Evolutionary conservation across 1,140 invertebrate species (phyloP).

Genomic region (Colletes gigas): DNA sequence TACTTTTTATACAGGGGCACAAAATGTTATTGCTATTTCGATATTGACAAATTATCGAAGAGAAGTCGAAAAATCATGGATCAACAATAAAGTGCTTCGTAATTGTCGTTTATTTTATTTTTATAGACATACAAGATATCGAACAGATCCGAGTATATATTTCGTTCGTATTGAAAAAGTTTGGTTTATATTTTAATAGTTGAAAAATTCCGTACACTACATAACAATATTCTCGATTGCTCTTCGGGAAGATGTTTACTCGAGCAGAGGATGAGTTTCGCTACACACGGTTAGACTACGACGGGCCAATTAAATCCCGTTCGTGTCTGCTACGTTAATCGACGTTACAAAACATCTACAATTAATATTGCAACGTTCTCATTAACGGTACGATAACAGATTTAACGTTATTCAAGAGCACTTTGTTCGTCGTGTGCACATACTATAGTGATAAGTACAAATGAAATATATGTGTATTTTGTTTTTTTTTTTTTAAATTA

Average conservation of each 20-base stretch:
- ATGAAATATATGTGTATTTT: constrained; percentile 10
- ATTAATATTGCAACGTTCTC: constrained; percentile 37
- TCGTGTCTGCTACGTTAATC: constrained; percentile 31
- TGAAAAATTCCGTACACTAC: constrained; percentile 52
- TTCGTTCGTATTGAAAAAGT: constrained; percentile 56
- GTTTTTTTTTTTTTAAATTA: constrained; percentile 1
- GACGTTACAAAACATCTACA: constrained; percentile 57
- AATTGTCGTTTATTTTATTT: constrained; percentile 51
- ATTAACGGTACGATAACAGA: constrained; percentile 22
- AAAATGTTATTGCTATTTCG: too few relatives aligned
- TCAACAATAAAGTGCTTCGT: neutral
- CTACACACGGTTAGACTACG: constrained; percentile 38
- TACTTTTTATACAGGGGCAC: too few relatives aligned
- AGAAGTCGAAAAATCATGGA: neutral
- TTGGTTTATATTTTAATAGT: constrained; percentile 51
- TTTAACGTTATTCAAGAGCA: constrained; percentile 50
- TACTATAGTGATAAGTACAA: constrained; percentile 41
- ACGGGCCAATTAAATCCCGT: constrained; percentile 27
- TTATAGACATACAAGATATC: constrained; percentile 56
- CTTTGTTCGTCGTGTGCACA: constrained; percentile 28
- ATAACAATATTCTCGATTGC: constrained; percentile 37
- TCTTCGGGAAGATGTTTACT: constrained; percentile 42
- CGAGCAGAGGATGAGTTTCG: constrained; percentile 39
- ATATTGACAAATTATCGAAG: neutral
- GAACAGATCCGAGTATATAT: constrained; percentile 52